Base-by-base conservation (phyloP, 2,888 invertebrate species). In the Agrilus cyanescens region DNA sequence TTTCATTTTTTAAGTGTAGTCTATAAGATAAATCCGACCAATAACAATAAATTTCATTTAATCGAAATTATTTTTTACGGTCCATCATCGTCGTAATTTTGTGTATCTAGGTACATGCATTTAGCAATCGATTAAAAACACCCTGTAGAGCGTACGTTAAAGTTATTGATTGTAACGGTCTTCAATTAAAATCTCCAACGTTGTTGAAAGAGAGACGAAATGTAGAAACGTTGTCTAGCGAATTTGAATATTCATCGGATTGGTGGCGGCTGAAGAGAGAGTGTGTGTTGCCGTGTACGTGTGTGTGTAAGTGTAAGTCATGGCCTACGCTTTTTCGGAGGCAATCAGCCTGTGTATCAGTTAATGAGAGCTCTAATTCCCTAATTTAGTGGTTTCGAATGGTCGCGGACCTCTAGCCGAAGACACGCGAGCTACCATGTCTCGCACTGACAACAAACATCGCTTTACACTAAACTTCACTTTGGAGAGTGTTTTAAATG, bases 321-420 rank as follows among this genome's bases (percentile, higher is more conserved):
- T 47, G 43, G 49, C 52, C 52, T 47, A 49, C 45, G 45, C 48
- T 33, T 40, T 44, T 49, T 53, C 52, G 50, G 51, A 43, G 50
- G 50, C 57, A 58, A 59, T 59, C 58, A 50, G 50, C 44, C 46
- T 46, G 52, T 64, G 65, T 65, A 65, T 64, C 64, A 57, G 60
- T 62, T 65, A 66, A 65, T 65, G 65, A 65, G 65, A 56, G 57
- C 53, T 55, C 62, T 60, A 61, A 61, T 61, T 63, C 61, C 57
- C 62, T 63, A 63, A 65, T 65, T 64, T 58, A 58, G 58, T 57
- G 55, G 59, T 61, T 59, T 58, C 60, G 55, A 57, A 58, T 58
- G 25, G 8, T 25, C 25, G 57, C 49, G 43, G 42, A 34, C 53
- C 48, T 49, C 53, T 42, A 43, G 31, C 46, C 38, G 33, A 41